Conservation (phyloP, 2,113 vertebrate species). For the Scophthalmus maximus region DNA sequence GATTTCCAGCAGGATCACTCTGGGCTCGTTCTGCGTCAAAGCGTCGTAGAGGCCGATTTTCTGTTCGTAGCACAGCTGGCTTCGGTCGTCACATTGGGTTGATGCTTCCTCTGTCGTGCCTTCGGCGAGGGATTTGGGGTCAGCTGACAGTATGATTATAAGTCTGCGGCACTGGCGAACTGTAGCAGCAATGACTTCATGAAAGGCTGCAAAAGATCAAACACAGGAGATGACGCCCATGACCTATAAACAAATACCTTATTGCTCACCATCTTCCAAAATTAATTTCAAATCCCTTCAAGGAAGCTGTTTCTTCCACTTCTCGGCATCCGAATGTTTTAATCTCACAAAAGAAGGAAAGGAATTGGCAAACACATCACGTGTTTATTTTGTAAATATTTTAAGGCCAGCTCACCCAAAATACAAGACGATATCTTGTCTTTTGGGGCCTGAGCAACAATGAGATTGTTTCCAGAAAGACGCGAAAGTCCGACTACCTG, state of each 20-base stretch:
- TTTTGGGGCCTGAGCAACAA: too few relatives aligned
- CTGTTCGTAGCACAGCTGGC: conserved; percentile 79
- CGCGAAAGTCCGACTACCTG: too few relatives aligned
- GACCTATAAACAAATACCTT: background rate
- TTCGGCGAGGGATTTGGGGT: background rate
- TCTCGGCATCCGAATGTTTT: too few relatives aligned
- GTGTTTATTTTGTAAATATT: too few relatives aligned
- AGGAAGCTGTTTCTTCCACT: too few relatives aligned
- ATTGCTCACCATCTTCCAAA: too few relatives aligned
- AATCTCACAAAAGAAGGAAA: too few relatives aligned
- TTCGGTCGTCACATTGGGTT: conserved; percentile 30
- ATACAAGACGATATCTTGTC: too few relatives aligned
- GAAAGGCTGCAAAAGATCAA: conserved; percentile 76
- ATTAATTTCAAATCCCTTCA: too few relatives aligned
- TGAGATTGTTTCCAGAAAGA: too few relatives aligned
- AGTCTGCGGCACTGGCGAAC: conserved; percentile 84
- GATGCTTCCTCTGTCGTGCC: background rate
- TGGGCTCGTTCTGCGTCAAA: conserved; percentile 81
- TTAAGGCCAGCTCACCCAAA: too few relatives aligned
- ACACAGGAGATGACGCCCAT: background rate
- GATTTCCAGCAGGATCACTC: conserved; percentile 87
- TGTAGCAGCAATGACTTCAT: conserved; percentile 77
- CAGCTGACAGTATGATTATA: conserved; percentile 83
- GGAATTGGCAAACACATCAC: too few relatives aligned
- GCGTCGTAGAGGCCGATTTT: conserved; percentile 86